These are phyloP conservation scores for Harpegnathos saltator DNA, from an alignment of 1,140 invertebrate genomes.

Conservation along the genomic window DNA sequence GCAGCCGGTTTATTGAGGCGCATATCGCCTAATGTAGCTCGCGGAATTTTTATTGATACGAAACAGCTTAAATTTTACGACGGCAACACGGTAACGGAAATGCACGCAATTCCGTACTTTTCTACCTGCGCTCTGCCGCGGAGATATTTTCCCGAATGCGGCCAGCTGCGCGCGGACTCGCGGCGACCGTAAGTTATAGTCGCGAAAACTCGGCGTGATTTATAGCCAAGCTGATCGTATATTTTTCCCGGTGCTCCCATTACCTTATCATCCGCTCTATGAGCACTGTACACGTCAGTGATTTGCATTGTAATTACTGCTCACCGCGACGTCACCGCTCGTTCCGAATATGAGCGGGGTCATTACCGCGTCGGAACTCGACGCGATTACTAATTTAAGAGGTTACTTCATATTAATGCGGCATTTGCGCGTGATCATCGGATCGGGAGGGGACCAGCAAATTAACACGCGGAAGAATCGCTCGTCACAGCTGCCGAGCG, in stretches of 20 bases:
- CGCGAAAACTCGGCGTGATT: constrained; percentile 48
- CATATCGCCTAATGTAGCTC: constrained; percentile 30
- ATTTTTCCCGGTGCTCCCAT: constrained; percentile 50
- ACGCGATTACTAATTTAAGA: neutral
- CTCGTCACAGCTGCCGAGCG: neutral
- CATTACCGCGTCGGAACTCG: constrained; percentile 7
- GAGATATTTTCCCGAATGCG: constrained; percentile 30
- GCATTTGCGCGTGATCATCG: too few species aligned
- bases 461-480: too few species aligned
- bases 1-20: constrained; percentile 36
- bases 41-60: constrained; percentile 52
- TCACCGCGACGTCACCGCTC: neutral
- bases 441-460: too few species aligned
- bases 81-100: constrained; percentile 25
- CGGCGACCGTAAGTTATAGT: constrained; percentile 41
- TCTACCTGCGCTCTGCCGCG: constrained; percentile 1
- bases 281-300: constrained; percentile 34
- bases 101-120: constrained; percentile 40
- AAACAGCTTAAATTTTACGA: constrained; percentile 58
- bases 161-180: constrained; percentile 25
- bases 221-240: constrained; percentile 21
- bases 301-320: constrained; percentile 53
- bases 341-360: constrained; percentile 17
- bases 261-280: constrained; percentile 51
- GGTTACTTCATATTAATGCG: neutral